Base-by-base conservation (phyloP, 2,113 vertebrate species). In the Podarcis raffonei region DNA sequence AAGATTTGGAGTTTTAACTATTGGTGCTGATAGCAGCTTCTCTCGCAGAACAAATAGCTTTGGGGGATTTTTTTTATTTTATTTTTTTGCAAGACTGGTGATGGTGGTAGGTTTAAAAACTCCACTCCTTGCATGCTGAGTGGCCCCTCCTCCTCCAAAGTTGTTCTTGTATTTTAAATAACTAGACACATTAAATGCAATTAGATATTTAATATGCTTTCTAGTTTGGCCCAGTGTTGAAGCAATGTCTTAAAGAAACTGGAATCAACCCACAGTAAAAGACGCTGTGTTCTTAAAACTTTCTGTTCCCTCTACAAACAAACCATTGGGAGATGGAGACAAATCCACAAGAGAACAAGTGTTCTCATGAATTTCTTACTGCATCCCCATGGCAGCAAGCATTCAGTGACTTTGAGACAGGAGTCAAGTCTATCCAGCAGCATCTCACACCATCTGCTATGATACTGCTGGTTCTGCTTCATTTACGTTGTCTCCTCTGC, bases 361-460 rank as follows among this genome's bases (percentile, higher is more conserved):
- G 20, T 91, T 89, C 59, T 88, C 86, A 85, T 92, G 89, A 87
- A 57, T 81, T 59, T n/a, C 85, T 91, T 92, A 69, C 57, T 89
- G 74, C 27, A 91, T 92, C 85, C 76, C 80, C 69, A 84, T 0
- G 3, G 57, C 74, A 91, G 39, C 87, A 68, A 66, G 87, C 57
- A 78, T 91, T 85, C 88, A 85, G 30, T 89, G 89, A 87, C 90
- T 79, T 75, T 92, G 94, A 91, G 6, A 37, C 85, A 88, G 84
- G 82, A 93, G 82, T 87, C 85, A 84, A 77, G 86, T 90, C 90
- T 92, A 91, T 93, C 94, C 95, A 94, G 94, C 88, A 93, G 85
- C 81, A 90, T 92, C 91, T 91, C 0, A 0, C 89, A 81, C 89
- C 94, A 92, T 92, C 92, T 96, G 88, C 91, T 94, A 85, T 85